A percentile compares a stretch with the other conserved stretches of the same genome.
Evolutionary conservation across 2,113 vertebrate genomes (phyloP).

Genomic region (Oreocharis arfaki): DNA sequence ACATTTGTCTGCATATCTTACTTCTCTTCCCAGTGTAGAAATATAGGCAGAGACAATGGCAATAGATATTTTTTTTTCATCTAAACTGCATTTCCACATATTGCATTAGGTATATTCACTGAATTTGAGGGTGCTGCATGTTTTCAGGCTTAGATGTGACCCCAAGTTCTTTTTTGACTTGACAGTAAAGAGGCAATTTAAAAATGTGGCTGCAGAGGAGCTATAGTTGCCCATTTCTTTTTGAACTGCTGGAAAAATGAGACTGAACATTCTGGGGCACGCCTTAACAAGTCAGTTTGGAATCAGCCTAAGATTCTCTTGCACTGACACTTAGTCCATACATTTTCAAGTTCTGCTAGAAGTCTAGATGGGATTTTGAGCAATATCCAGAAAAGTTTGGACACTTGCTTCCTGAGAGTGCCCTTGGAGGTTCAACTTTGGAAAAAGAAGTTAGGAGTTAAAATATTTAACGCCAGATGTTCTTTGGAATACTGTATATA

Average conservation of each 20-base stretch:
- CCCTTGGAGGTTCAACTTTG: not conserved
- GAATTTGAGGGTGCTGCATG: not conserved
- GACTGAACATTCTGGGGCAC: not conserved
- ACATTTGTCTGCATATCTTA: not conserved
- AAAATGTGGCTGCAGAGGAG: not conserved
- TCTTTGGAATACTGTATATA: not conserved
- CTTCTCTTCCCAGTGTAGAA: not conserved
- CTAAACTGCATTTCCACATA: not conserved
- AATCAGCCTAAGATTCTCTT: not conserved
- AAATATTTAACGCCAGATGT: constrained; percentile 21
- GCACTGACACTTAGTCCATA: not conserved
- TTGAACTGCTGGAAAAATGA: not conserved
- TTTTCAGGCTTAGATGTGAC: not conserved
- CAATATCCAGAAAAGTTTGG: not conserved
- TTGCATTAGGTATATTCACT: not conserved
- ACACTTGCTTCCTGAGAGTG: not conserved
- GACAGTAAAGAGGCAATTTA: not conserved
- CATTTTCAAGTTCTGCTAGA: not conserved
- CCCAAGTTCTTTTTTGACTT: not conserved
- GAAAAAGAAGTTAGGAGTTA: not conserved
- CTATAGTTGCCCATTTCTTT: not conserved
- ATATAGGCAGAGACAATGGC: not conserved
- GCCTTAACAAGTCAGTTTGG: not conserved
- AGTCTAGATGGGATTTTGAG: not conserved
- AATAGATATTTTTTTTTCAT: not conserved